These are phyloP conservation scores for Trogon melanurus DNA, from an alignment of 2,113 vertebrate species.

Conservation along the genomic window DNA sequence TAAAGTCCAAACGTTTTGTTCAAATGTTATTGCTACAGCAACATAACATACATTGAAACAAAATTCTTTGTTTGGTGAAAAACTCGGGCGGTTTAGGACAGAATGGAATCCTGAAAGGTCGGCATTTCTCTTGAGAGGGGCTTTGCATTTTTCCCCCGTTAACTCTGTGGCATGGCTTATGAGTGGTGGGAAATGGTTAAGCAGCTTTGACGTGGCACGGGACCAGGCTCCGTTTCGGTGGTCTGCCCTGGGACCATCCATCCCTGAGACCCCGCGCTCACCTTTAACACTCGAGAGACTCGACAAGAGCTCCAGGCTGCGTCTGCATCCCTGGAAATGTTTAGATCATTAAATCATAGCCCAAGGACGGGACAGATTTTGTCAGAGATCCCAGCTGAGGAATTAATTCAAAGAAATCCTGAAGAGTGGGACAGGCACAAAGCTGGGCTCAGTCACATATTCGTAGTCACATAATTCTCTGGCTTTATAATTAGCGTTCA, in stretches of 20 bases:
- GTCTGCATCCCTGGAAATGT: not conserved
- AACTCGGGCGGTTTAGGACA: not conserved
- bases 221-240: not conserved
- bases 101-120: not conserved
- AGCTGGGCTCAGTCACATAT: not conserved
- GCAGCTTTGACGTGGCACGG: rapidly evolving
- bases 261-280: rapidly evolving
- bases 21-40: slow-evolving; percentile 26
- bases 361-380: not conserved
- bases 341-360: not conserved
- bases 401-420: not conserved
- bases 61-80: not conserved
- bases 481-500: not conserved
- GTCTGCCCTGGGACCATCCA: not conserved
- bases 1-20: not conserved
- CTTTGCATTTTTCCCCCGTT: not conserved
- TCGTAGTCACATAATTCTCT: not conserved
- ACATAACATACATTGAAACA: not conserved
- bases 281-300: not conserved
- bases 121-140: not conserved
- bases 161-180: not conserved
- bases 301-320: not conserved
- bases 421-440: not conserved
- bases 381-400: not conserved
- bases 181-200: not conserved